phyloP scores from a whole-genome alignment of 2,113 vertebrate species.

The Heloderma charlesbogerti region DNA sequence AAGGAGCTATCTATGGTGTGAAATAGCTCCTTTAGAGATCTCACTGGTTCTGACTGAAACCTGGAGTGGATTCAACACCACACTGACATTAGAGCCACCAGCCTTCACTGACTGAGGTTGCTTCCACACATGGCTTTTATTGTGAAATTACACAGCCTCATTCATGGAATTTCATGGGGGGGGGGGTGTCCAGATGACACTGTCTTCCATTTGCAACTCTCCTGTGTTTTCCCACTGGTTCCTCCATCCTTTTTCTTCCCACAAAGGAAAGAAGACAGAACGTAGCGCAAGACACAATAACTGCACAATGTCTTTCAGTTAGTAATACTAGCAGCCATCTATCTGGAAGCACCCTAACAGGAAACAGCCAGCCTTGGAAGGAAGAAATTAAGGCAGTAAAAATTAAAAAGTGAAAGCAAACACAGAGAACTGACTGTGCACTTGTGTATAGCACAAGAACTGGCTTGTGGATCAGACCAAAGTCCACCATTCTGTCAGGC shows the following conservation, averaged over 20 bases:
- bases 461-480: too few species aligned
- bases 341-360: too few species aligned
- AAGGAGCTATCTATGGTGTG: too few species aligned
- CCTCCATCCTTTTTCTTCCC: not conserved
- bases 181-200: not conserved
- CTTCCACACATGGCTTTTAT: not conserved
- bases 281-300: not conserved
- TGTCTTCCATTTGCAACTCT: not conserved
- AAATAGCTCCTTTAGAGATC: too few species aligned
- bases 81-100: too few species aligned
- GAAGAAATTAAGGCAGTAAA: not conserved
- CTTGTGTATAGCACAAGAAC: not conserved
- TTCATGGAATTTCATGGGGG: not conserved
- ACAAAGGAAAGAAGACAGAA: not conserved
- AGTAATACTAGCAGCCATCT: not conserved
- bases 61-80: too few species aligned
- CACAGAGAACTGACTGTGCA: not conserved
- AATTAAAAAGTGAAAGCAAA: not conserved
- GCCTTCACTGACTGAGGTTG: too few species aligned
- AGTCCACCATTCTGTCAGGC: not conserved
- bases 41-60: too few species aligned
- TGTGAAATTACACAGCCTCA: not conserved
- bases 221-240: not conserved
- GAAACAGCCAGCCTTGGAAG: not conserved
- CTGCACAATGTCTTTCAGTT: not conserved